Conservation (phyloP, 2,113 vertebrate species). For the Caranx ignobilis region DNA sequence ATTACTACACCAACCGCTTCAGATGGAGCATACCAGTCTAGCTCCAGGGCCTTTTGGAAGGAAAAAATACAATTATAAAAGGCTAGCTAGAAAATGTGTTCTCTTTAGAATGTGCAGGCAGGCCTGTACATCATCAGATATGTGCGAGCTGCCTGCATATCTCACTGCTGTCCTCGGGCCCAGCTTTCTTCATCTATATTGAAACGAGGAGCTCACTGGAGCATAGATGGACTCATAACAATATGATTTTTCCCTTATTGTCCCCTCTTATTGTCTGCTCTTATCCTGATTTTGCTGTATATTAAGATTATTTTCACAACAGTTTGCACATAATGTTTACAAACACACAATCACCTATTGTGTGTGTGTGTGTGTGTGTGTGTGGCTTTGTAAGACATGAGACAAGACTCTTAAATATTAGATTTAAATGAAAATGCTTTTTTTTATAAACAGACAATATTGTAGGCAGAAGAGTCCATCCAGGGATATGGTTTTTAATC, state of each 20-base stretch:
- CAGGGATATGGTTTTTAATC: background rate
- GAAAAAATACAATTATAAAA: constrained; percentile 80
- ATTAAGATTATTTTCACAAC: constrained; percentile 65
- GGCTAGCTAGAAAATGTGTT: constrained; percentile 82
- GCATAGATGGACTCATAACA: constrained; percentile 74
- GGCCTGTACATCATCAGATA: constrained; percentile 82
- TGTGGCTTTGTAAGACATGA: constrained; percentile 9
- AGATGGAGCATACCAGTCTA: constrained; percentile 79
- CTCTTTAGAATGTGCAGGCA: constrained; percentile 84
- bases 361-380: background rate
- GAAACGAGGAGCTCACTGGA: constrained; percentile 79
- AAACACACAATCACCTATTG: constrained; percentile 20
- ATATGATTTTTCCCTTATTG: constrained; percentile 70
- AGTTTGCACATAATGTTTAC: constrained; percentile 56
- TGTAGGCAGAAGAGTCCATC: background rate
- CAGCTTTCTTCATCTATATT: constrained; percentile 77
- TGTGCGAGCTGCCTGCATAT: constrained; percentile 81
- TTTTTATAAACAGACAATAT: background rate
- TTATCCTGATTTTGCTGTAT: constrained; percentile 63
- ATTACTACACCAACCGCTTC: constrained; percentile 80
- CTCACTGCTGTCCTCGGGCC: constrained; percentile 77
- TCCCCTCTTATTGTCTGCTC: constrained; percentile 65
- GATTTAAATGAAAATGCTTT: constrained; percentile 27
- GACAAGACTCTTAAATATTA: constrained; percentile 1
- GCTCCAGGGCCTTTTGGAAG: constrained; percentile 77